Percentiles rank a stretch among this genome's conserved stretches.
Conservation (phyloP, 2,113 vertebrate species). For the Hippocampus abdominalis region DNA sequence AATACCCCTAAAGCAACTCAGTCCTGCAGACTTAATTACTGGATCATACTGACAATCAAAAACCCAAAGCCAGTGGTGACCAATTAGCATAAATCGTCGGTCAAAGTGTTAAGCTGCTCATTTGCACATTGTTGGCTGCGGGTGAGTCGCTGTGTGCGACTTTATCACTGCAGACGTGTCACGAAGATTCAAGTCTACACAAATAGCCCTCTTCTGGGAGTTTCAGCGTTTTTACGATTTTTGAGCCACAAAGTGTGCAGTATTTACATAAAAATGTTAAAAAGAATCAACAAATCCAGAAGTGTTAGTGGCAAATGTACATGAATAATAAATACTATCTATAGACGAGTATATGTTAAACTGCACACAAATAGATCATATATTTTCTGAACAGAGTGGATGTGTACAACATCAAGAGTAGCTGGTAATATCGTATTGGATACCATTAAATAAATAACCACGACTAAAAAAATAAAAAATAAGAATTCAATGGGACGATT, state of each 20-base stretch:
- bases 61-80: conserved; percentile 1
- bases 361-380: too few relatives aligned
- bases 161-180: not conserved
- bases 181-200: not conserved
- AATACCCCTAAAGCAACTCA: conserved; percentile 1
- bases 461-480: too few relatives aligned
- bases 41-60: conserved; percentile 7
- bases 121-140: conserved; percentile 1
- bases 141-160: not conserved
- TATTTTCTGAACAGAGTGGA: too few relatives aligned
- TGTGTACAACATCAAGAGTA: too few relatives aligned
- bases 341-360: too few relatives aligned
- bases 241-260: too few relatives aligned
- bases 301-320: not conserved
- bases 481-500: too few relatives aligned
- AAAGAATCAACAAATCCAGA: not conserved
- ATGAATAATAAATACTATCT: not conserved
- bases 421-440: too few relatives aligned
- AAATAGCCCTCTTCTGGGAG: not conserved
- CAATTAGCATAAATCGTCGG: not conserved
- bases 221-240: not conserved
- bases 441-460: too few relatives aligned
- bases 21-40: not conserved
- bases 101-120: conserved; percentile 7
- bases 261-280: too few relatives aligned